phyloP scores from a whole-genome alignment of 1,140 invertebrate genomes.

The Lepidurus arcticus region DNA sequence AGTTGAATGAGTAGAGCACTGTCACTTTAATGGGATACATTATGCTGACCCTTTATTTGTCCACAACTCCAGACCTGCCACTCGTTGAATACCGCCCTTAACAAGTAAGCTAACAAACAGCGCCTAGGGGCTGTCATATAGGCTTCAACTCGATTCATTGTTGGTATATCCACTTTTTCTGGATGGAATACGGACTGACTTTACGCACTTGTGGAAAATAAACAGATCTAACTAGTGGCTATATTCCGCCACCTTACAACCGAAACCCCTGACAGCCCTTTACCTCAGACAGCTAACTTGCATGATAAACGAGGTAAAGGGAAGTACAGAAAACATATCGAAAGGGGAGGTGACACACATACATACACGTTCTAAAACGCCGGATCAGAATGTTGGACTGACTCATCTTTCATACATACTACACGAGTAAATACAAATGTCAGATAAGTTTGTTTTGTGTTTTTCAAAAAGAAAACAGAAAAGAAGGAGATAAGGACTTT shows the following conservation, averaged over 20 bases:
- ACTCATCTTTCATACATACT: no score
- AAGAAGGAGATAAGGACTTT: no score
- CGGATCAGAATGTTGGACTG: no score
- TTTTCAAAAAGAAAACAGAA: conserved; percentile 4
- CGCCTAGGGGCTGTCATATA: not conserved
- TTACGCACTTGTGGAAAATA: not conserved
- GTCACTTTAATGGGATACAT: conserved; percentile 22
- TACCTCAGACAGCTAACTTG: not conserved
- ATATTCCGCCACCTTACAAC: not conserved
- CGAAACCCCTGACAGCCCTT: not conserved
- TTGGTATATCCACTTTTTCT: not conserved
- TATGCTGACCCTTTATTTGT: conserved; percentile 9
- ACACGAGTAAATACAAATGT: no score
- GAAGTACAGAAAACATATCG: not conserved
- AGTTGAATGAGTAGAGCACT: conserved; percentile 6
- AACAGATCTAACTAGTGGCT: not conserved
- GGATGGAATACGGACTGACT: not conserved
- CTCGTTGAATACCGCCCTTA: conserved; percentile 5
- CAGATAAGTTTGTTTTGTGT: not conserved
- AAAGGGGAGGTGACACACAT: not conserved
- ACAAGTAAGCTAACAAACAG: conserved; percentile 12
- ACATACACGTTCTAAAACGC: no score
- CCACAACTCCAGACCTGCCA: conserved; percentile 13
- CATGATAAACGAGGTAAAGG: conserved; percentile 4
- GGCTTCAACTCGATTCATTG: not conserved